Conservation (phyloP, 2,888 invertebrate genomes). For the Cheilosia variabilis region DNA sequence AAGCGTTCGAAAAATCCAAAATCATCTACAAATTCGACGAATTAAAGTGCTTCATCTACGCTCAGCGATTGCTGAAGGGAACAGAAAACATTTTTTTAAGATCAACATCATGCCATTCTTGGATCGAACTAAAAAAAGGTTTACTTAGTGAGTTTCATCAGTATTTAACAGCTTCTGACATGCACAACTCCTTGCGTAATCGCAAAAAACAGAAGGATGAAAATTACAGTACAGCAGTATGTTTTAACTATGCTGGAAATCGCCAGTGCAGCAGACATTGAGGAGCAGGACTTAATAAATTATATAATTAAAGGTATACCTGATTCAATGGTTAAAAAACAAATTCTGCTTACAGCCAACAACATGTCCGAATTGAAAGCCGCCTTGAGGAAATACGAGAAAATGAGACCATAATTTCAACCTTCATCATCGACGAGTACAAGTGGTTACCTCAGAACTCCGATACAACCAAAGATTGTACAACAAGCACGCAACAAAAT, state of each 20-base stretch:
- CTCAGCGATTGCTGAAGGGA: conserved; percentile 16
- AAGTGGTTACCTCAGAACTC: neutral
- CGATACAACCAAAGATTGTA: neutral
- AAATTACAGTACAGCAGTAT: conserved; percentile 41
- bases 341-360: no score
- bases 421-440: neutral
- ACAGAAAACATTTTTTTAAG: conserved; percentile 41
- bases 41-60: no score
- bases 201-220: conserved; percentile 27
- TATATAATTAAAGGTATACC: conserved; percentile 52
- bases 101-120: conserved; percentile 21
- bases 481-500: neutral
- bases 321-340: conserved; percentile 38
- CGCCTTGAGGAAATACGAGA: conserved; percentile 14
- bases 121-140: conserved; percentile 38
- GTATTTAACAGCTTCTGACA: conserved; percentile 23
- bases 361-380: conserved; percentile 7
- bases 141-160: conserved; percentile 39
- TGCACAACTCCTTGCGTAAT: conserved; percentile 36
- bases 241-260: conserved; percentile 45
- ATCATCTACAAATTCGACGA: no score
- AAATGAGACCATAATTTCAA: conserved; percentile 16
- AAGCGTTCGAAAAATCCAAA: no score
- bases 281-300: conserved; percentile 40
- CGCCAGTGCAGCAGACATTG: conserved; percentile 25